A percentile compares a stretch with the other conserved stretches of the same genome.
Evolutionary conservation across 2,113 vertebrate genomes (phyloP).

Genomic region (Serilophus lunatus): DNA sequence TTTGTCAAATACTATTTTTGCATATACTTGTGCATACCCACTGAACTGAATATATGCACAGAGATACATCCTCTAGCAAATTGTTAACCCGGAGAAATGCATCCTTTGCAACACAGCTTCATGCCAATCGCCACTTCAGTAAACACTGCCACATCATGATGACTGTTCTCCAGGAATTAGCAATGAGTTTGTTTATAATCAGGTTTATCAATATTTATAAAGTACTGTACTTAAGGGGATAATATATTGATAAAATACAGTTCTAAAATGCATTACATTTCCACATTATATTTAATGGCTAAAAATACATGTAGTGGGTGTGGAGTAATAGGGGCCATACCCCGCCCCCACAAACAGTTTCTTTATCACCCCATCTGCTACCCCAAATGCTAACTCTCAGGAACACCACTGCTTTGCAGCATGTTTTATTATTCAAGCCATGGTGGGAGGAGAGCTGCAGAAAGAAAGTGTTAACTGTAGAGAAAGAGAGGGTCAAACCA

Average conservation of each 20-base stretch:
- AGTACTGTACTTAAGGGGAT: conserved; percentile 60
- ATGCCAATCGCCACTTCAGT: conserved; percentile 25
- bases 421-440: conserved; percentile 79
- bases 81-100: neutral
- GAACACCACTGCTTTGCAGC: conserved; percentile 79
- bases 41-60: neutral
- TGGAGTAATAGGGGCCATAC: conserved; percentile 69
- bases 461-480: conserved; percentile 73
- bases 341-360: conserved; percentile 78
- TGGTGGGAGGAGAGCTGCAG: conserved; percentile 75
- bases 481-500: conserved; percentile 67
- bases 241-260: conserved; percentile 67
- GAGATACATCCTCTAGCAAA: neutral
- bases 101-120: neutral
- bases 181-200: conserved; percentile 64
- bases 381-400: conserved; percentile 79
- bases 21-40: neutral
- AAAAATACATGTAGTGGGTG: conserved; percentile 72
- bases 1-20: conserved; percentile 4
- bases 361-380: conserved; percentile 81
- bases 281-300: conserved; percentile 74
- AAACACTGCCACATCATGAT: conserved; percentile 32
- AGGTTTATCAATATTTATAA: conserved; percentile 71
- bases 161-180: conserved; percentile 62
- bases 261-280: conserved; percentile 64